Percentiles rank a stretch among this genome's conserved stretches.
Conservation (phyloP, 2,113 vertebrate genomes). For the Tetrao urogallus region DNA sequence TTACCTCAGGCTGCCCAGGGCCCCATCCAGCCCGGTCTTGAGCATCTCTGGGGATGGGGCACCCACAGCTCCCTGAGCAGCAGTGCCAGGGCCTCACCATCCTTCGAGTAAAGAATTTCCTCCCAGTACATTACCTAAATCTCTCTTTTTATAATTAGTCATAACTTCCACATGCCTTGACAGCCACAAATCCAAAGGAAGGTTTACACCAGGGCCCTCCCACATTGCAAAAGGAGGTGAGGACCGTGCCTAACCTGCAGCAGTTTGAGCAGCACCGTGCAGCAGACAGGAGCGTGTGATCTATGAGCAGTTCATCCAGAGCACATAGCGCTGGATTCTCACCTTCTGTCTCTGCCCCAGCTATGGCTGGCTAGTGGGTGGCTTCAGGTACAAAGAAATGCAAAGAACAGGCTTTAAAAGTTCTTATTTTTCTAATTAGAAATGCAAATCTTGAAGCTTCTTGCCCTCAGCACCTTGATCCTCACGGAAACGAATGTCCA, state of each 20-base stretch:
- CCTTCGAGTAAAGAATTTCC: neutral
- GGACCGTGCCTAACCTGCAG: neutral
- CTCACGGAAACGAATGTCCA: neutral
- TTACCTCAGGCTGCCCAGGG: neutral
- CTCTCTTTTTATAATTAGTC: neutral
- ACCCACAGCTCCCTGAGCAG: neutral
- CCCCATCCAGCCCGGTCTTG: neutral
- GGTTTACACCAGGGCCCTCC: neutral
- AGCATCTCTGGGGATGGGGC: neutral
- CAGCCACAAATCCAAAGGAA: neutral
- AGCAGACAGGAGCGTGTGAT: neutral
- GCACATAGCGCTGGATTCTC: constrained; percentile 18
- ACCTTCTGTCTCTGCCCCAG: neutral
- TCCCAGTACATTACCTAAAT: neutral
- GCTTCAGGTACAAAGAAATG: constrained; percentile 48
- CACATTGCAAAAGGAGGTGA: neutral
- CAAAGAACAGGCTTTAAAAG: constrained; percentile 15
- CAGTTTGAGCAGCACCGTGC: neutral
- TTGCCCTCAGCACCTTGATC: neutral
- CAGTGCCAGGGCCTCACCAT: neutral
- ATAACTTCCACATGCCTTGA: neutral
- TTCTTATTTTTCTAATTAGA: neutral
- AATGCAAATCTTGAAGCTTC: constrained; percentile 26
- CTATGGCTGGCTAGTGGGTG: neutral
- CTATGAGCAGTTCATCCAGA: neutral